Evolutionary conservation across 2,797 vertebrate genomes (phyloP), one percentile per base, ranked within the genome.

Genomic region (Propithecus deckenii): DNA sequence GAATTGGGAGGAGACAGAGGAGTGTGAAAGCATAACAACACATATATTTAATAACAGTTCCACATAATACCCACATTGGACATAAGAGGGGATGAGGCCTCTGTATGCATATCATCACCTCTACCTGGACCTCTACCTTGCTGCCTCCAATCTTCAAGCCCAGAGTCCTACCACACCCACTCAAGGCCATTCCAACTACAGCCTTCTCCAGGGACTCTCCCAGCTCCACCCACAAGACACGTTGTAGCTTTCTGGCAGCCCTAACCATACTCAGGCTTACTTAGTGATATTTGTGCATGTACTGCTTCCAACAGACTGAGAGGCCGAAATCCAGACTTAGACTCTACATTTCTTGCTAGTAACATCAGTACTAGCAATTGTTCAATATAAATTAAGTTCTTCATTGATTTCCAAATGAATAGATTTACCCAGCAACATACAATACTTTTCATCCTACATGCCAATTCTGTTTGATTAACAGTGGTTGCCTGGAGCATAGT

Each of bases 391-490:
- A 89, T 28, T 57, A 46, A 79, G 55, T 85, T 90, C 35, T 67
- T 92, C 79, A 30, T 23, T 90, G 43, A 80, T 32, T 72, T 84
- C 52, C 59, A 63, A 95, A 59, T 74, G 72, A 81, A 95, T 28
- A 84, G 78, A 84, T 48, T 75, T 92, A 93, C 41, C 63, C 50
- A 95, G 71, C 41, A 92, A 89, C 1, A 20, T 41, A 91, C 12
- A 46, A 75, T 14, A 48, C 15, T 94, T 89, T 91, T 76, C 5
- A 32, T 89, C 69, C 94, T 76, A 96, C 1, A 35, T 22, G 46
- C 18, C 80, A 76, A n/a, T 93, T 80, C 69, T 48, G 57, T 89
- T 86, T 86, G 91, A 95, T 94, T 75, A 79, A 84, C 28, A 79
- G 83, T 48, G n/a, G 38, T 11, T 97, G 32, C 48, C 63, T 76